These are phyloP conservation scores for Dicyrtoma fusca DNA, from an alignment of 2,888 invertebrate genomes.

Conservation along the genomic window DNA sequence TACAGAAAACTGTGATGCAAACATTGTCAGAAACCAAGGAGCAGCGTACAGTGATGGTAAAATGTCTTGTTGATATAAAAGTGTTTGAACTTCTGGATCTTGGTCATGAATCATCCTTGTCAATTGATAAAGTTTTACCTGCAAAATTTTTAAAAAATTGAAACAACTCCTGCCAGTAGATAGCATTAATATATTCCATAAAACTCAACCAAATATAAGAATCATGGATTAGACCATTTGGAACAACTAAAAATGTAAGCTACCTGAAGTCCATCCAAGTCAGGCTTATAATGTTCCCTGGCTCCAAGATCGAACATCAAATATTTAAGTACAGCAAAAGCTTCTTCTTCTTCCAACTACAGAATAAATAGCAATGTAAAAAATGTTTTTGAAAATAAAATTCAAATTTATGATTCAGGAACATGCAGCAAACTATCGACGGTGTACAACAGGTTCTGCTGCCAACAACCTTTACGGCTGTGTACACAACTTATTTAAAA, in stretches of 20 bases:
- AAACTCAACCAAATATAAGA: too few relatives aligned
- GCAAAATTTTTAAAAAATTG: too few relatives aligned
- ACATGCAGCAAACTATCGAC: too few relatives aligned
- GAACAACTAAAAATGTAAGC: slow-evolving; percentile 11
- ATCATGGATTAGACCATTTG: slow-evolving; percentile 1
- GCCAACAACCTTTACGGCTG: too few relatives aligned
- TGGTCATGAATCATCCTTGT: slow-evolving; percentile 88
- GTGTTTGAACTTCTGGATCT: slow-evolving; percentile 82
- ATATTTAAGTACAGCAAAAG: slow-evolving; percentile 84
- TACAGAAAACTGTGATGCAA: slow-evolving; percentile 94
- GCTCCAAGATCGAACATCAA: slow-evolving; percentile 89
- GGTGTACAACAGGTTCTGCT: too few relatives aligned
- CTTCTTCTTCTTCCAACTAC: slow-evolving; percentile 91
- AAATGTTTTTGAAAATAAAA: too few relatives aligned
- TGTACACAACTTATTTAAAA: too few relatives aligned
- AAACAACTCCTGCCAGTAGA: too few relatives aligned
- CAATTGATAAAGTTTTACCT: slow-evolving; percentile 84
- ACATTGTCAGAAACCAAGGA: slow-evolving; percentile 93
- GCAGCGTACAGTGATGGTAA: slow-evolving; percentile 94
- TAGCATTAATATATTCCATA: too few relatives aligned
- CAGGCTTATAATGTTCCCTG: slow-evolving; percentile 86
- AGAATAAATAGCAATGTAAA: slow-evolving; percentile 47
- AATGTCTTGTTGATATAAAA: slow-evolving; percentile 76
- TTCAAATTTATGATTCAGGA: too few relatives aligned
- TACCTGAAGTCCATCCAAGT: slow-evolving; percentile 91